Evolutionary conservation across 2,888 invertebrate genomes (phyloP).

Genomic region (Cephus pygmeus): DNA sequence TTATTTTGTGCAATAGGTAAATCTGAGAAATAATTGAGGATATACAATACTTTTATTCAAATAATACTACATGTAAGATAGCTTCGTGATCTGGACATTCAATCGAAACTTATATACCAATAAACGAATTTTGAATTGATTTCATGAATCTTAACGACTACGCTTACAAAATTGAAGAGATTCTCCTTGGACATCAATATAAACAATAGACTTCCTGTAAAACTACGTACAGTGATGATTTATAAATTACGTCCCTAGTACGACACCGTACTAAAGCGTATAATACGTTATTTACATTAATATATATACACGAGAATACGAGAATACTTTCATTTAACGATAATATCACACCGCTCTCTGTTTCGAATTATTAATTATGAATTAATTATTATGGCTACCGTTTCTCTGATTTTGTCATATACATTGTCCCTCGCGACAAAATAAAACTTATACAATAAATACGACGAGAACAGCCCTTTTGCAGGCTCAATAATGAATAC

Average conservation of each 20-base stretch:
- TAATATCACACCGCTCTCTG: slow-evolving; percentile 52
- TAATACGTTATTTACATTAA: slow-evolving; percentile 37
- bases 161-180: background rate
- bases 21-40: background rate
- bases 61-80: background rate
- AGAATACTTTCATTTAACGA: slow-evolving; percentile 41
- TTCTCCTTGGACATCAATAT: background rate
- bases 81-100: background rate
- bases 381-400: slow-evolving; percentile 3
- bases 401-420: background rate
- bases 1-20: background rate
- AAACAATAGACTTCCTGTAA: background rate
- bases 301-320: slow-evolving; percentile 37
- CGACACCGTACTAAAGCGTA: background rate
- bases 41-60: background rate
- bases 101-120: background rate
- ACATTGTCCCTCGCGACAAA: background rate
- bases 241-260: background rate
- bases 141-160: background rate
- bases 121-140: background rate
- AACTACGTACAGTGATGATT: background rate
- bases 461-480: background rate
- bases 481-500: slow-evolving; percentile 15
- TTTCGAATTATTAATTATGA: slow-evolving; percentile 27
- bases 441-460: background rate